Percentiles rank a stretch among this genome's conserved stretches.
These are phyloP conservation scores for Hippocampus barbouri DNA, from an alignment of 2,113 vertebrate genomes.

Conservation along the genomic window DNA sequence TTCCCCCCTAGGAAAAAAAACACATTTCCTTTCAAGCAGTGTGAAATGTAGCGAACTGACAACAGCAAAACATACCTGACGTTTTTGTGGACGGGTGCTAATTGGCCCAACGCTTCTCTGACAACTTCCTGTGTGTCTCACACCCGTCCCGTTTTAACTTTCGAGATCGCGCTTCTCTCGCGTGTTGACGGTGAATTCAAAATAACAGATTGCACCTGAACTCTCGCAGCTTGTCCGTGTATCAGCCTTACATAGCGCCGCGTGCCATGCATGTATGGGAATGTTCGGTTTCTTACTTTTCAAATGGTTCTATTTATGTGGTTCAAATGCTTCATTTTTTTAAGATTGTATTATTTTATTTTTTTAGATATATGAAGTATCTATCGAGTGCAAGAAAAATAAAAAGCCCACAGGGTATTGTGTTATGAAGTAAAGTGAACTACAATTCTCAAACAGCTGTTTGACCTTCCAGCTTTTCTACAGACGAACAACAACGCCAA, in stretches of 20 bases:
- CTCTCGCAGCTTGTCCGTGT: slow-evolving; percentile 20
- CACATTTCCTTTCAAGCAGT: slow-evolving; percentile 43
- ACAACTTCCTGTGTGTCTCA: slow-evolving; percentile 45
- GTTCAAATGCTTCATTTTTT: too few species aligned
- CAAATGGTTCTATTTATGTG: too few species aligned
- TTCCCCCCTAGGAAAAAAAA: slow-evolving; percentile 30
- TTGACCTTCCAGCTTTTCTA: too few species aligned
- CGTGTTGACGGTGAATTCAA: slow-evolving; percentile 37
- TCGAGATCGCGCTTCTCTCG: slow-evolving; percentile 33
- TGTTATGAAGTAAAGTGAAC: too few species aligned
- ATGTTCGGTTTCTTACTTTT: too few species aligned
- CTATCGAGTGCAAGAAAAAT: too few species aligned
- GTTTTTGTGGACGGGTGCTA: slow-evolving; percentile 25
- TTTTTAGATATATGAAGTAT: too few species aligned
- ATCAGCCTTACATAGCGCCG: slow-evolving; percentile 24
- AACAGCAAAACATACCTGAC: slow-evolving; percentile 19
- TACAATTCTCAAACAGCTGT: too few species aligned
- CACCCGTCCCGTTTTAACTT: slow-evolving; percentile 37
- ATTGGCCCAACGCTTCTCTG: slow-evolving; percentile 48
- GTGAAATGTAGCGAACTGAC: slow-evolving; percentile 10
- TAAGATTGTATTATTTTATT: too few species aligned
- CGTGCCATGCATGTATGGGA: neutral
- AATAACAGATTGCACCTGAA: slow-evolving; percentile 49
- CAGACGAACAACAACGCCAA: too few species aligned
- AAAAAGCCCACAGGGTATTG: too few species aligned